phyloP scores from a whole-genome alignment of 2,797 vertebrate genomes.

The Microhierax caerulescens region DNA sequence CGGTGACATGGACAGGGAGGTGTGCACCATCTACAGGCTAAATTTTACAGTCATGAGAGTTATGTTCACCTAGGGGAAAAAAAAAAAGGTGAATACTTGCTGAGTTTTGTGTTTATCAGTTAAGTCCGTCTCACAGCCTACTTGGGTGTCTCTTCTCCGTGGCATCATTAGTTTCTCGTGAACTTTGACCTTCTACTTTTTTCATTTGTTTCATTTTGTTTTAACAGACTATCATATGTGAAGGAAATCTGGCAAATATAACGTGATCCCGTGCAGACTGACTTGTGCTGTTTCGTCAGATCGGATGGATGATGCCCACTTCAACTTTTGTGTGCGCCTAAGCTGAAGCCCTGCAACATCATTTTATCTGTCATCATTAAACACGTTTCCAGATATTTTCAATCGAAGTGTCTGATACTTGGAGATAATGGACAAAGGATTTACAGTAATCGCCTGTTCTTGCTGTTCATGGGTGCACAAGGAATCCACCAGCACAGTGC shows the following conservation, averaged over 20 bases:
- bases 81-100: neutral
- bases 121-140: rapidly evolving
- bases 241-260: neutral
- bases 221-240: neutral
- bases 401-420: neutral
- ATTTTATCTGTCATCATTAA: neutral
- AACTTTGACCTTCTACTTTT: neutral
- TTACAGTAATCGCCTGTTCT: neutral
- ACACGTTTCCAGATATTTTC: neutral
- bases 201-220: neutral
- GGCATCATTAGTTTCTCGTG: neutral
- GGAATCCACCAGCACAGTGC: neutral
- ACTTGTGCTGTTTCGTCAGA: neutral
- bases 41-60: rapidly evolving
- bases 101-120: neutral
- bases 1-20: neutral
- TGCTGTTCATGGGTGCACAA: neutral
- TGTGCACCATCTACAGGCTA: neutral
- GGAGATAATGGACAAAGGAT: neutral
- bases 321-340: neutral
- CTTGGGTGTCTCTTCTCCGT: neutral
- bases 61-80: neutral
- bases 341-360: neutral
- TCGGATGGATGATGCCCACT: rapidly evolving
- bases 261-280: rapidly evolving